Evolutionary conservation across 2,113 vertebrate genomes (phyloP).

Genomic region (Actenoides hombroni): DNA sequence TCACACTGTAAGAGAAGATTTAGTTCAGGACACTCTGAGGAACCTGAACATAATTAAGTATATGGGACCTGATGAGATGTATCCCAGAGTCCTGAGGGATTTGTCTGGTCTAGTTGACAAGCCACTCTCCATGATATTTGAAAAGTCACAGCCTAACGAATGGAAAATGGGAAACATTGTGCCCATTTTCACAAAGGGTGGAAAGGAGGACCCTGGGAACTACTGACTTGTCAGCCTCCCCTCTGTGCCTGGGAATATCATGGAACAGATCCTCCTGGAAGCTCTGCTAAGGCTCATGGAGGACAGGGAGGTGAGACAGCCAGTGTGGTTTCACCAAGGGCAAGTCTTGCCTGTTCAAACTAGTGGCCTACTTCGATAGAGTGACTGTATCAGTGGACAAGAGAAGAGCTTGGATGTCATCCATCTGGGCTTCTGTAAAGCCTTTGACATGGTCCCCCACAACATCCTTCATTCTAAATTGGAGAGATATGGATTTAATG

Average conservation of each 20-base stretch:
- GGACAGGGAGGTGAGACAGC: not conserved
- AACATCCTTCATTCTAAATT: not conserved
- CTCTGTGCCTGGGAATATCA: not conserved
- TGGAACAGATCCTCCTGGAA: not conserved
- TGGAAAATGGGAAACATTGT: not conserved
- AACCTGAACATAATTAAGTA: not conserved
- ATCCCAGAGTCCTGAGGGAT: not conserved
- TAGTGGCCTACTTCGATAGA: not conserved
- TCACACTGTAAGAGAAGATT: not conserved
- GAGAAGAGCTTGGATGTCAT: not conserved
- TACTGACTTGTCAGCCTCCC: not conserved
- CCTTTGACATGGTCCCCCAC: not conserved
- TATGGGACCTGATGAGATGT: not conserved
- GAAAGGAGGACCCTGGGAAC: not conserved
- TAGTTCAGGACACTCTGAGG: rapidly evolving
- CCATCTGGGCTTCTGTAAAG: not conserved
- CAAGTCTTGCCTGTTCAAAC: not conserved
- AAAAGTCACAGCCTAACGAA: not conserved
- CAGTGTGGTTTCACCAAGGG: not conserved
- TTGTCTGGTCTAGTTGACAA: not conserved
- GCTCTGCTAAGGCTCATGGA: not conserved
- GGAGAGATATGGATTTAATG: not conserved
- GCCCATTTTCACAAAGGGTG: not conserved
- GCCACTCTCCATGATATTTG: not conserved
- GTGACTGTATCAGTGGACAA: not conserved